A percentile compares a stretch with the other conserved stretches of the same genome.
Evolutionary conservation across 2,113 vertebrate species (phyloP).

Genomic region (Microtus montanus): DNA sequence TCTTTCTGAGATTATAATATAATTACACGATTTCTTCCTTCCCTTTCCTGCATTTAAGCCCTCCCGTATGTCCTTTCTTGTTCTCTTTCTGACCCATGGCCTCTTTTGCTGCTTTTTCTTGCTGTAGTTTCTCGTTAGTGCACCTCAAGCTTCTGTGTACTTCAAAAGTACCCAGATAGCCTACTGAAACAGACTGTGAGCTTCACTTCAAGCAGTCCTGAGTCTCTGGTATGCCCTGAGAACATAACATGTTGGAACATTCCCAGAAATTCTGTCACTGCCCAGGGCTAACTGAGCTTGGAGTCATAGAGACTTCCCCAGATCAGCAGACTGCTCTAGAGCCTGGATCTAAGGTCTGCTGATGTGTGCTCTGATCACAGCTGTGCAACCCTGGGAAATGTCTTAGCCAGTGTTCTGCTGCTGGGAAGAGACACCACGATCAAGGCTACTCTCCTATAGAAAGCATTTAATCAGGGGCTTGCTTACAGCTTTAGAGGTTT

Average conservation of each 20-base stretch:
- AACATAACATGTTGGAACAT: not conserved
- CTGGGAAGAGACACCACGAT: not conserved
- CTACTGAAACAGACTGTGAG: constrained; percentile 7
- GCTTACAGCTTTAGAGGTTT: not conserved
- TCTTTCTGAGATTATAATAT: not conserved
- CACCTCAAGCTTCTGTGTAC: not conserved
- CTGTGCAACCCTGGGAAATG: not conserved
- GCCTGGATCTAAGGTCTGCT: not conserved
- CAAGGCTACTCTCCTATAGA: not conserved
- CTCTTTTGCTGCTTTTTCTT: not conserved
- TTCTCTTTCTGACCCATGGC: not conserved
- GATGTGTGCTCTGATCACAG: not conserved
- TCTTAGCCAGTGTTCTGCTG: not conserved
- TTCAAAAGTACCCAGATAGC: not conserved
- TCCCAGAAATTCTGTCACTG: not conserved
- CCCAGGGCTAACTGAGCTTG: not conserved
- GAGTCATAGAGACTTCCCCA: not conserved
- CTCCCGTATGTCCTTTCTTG: not conserved
- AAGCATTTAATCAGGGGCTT: not conserved
- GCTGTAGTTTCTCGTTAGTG: not conserved
- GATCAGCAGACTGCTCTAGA: not conserved
- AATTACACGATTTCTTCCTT: not conserved
- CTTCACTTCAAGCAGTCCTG: not conserved
- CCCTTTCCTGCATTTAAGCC: not conserved
- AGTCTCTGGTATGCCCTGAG: not conserved